phyloP scores from a whole-genome alignment of 2,113 vertebrate species.

The Grallaria varia region DNA sequence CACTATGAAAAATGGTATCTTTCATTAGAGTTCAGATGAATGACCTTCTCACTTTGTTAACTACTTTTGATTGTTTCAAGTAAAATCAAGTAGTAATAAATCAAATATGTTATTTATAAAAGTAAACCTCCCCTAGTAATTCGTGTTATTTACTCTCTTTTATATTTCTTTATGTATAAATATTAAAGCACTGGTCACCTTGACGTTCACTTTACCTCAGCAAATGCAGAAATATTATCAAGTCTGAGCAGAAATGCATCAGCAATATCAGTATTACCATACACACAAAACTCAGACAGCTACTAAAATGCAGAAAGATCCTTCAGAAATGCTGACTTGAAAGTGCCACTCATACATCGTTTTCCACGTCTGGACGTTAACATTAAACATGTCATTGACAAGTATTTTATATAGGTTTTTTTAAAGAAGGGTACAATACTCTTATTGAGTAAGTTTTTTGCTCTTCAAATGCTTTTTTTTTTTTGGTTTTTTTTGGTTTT shows the following conservation, averaged over 20 bases:
- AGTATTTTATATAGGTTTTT: not conserved
- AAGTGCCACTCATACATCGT: not conserved
- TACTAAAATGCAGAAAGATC: not conserved
- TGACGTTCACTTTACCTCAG: not conserved
- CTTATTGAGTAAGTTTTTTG: not conserved
- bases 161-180: not conserved
- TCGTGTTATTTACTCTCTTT: not conserved
- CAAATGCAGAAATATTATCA: not conserved
- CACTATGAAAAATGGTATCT: not conserved
- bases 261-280: not conserved
- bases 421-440: not conserved
- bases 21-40: not conserved
- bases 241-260: not conserved
- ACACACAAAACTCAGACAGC: not conserved
- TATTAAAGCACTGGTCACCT: not conserved
- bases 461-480: not conserved
- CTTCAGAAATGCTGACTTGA: not conserved
- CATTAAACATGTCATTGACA: not conserved
- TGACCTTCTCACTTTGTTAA: not conserved
- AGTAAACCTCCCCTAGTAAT: not conserved
- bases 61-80: not conserved
- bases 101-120: not conserved
- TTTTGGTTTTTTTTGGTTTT: too few species aligned
- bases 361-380: not conserved
- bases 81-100: not conserved